These are phyloP conservation scores for Euzetes globulus DNA, from an alignment of 2,888 invertebrate genomes.

Conservation along the genomic window DNA sequence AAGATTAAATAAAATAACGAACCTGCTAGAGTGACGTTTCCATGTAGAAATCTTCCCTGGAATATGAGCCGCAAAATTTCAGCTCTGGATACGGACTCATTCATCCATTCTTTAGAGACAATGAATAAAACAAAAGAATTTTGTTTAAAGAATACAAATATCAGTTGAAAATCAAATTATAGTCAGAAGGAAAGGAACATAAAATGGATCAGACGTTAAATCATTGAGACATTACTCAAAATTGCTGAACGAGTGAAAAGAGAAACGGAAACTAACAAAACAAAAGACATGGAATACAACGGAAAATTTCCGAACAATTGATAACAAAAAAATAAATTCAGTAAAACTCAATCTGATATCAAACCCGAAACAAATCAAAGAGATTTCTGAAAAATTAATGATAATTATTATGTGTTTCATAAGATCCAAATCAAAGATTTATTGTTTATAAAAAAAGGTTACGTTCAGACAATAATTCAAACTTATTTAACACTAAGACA, in stretches of 20 bases:
- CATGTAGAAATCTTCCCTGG: conserved; percentile 98
- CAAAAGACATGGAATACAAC: no score
- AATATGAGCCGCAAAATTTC: conserved; percentile 98
- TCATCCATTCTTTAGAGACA: conserved; percentile 73
- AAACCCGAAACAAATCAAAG: no score
- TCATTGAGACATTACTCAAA: neutral
- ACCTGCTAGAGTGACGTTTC: conserved; percentile 90
- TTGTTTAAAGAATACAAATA: conserved; percentile 42
- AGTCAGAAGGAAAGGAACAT: neutral
- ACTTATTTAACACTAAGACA: no score
- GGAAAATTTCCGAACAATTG: no score
- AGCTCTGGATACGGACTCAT: conserved; percentile 89
- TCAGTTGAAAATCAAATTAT: conserved; percentile 31
- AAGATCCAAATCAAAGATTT: no score
- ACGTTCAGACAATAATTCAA: no score
- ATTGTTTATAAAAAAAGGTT: no score
- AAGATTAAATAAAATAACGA: neutral
- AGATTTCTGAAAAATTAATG: no score
- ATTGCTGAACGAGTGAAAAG: no score
- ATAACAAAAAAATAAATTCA: neutral
- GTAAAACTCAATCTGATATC: neutral
- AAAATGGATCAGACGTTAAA: neutral
- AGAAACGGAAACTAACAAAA: no score
- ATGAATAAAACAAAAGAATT: conserved; percentile 39
- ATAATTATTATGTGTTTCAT: no score